Evolutionary conservation across 2,888 invertebrate species (phyloP).

Genomic region (Daptonema setosum): DNA sequence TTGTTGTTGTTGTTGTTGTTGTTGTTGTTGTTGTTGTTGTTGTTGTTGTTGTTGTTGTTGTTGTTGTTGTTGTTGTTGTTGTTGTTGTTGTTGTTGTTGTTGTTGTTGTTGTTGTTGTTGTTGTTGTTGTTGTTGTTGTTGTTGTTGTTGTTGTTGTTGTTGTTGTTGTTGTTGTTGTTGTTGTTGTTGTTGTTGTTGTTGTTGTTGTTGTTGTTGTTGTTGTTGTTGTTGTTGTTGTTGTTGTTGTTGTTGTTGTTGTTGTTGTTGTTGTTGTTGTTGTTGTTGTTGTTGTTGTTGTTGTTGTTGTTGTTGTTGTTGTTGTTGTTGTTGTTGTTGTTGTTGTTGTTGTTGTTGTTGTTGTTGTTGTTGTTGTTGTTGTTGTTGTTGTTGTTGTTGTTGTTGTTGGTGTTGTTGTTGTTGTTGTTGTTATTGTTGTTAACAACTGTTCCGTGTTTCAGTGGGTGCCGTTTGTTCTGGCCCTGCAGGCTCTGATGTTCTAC

Average conservation of each 20-base stretch:
- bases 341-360: neutral
- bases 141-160: neutral
- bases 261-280: neutral
- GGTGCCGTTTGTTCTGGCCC: slow-evolving; percentile 24
- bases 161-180: neutral
- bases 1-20: neutral
- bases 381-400: neutral
- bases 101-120: neutral
- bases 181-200: neutral
- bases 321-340: neutral
- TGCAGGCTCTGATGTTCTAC: slow-evolving; percentile 18
- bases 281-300: neutral
- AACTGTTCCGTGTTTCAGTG: slow-evolving; percentile 12
- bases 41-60: neutral
- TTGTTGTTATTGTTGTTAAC: neutral
- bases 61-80: neutral
- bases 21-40: neutral
- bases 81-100: neutral
- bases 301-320: neutral
- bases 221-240: neutral
- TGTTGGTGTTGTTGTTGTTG: neutral
- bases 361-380: neutral
- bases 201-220: neutral
- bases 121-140: neutral
- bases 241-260: neutral